A percentile compares a stretch with the other conserved stretches of the same genome.
Conservation (phyloP, 2,113 vertebrate genomes). For the Coreoperca whiteheadi region DNA sequence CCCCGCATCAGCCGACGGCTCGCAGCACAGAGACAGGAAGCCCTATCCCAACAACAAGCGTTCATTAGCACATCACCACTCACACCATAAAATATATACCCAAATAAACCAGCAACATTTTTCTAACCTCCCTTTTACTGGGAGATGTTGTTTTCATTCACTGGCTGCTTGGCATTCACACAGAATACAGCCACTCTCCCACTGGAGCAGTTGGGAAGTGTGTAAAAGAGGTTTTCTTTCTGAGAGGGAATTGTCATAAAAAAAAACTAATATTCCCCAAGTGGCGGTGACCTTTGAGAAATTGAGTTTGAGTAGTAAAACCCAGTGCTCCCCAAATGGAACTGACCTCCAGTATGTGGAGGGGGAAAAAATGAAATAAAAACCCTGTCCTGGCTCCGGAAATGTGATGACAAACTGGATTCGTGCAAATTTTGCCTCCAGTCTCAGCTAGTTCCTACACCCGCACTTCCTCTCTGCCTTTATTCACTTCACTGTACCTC, state of each 20-base stretch:
- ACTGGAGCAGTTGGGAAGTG: constrained; percentile 13
- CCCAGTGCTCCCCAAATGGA: constrained; percentile 49
- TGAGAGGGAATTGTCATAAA: constrained; percentile 47
- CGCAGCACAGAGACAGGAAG: constrained; percentile 39
- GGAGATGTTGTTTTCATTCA: background rate
- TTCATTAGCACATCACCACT: constrained; percentile 49
- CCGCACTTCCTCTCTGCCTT: background rate
- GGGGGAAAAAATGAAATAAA: constrained; percentile 1
- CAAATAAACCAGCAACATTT: background rate
- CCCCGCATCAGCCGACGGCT: constrained; percentile 45
- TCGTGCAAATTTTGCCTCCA: constrained; percentile 26
- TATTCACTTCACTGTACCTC: background rate
- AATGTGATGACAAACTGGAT: constrained; percentile 43
- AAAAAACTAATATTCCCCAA: constrained; percentile 64
- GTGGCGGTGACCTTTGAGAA: constrained; percentile 65
- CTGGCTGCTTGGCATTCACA: background rate
- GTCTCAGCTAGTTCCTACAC: background rate
- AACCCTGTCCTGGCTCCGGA: constrained; percentile 22
- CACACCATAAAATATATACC: background rate
- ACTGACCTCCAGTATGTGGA: constrained; percentile 48
- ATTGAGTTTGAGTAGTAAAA: constrained; percentile 61
- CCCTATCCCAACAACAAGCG: constrained; percentile 16
- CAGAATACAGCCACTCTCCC: background rate
- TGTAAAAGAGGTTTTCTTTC: constrained; percentile 34
- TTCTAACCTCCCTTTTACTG: background rate